Percentiles rank a stretch among this genome's conserved stretches.
phyloP scores from a whole-genome alignment of 2,797 vertebrate genomes.

The Tolypeutes matacus region DNA sequence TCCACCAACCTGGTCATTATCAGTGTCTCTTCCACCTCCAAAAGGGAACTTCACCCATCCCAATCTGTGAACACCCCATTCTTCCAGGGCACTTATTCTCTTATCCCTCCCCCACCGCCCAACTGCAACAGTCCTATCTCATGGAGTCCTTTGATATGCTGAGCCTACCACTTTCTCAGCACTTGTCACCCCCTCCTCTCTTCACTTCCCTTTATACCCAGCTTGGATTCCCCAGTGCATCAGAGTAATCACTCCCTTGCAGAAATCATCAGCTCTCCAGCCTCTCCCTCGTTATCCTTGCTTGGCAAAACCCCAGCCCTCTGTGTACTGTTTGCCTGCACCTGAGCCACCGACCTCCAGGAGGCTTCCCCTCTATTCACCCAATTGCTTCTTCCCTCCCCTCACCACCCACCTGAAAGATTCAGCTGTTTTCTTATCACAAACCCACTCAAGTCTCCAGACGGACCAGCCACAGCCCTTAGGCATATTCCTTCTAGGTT shows the following conservation, averaged over 20 bases:
- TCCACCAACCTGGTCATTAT: neutral
- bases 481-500: neutral
- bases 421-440: neutral
- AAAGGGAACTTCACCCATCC: too few relatives aligned
- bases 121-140: neutral
- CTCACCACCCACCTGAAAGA: neutral
- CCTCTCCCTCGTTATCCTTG: neutral
- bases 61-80: neutral
- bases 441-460: neutral
- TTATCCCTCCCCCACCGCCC: too few relatives aligned
- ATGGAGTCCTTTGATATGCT: neutral
- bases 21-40: neutral
- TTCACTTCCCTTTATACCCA: neutral
- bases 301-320: too few relatives aligned
- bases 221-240: neutral
- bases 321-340: neutral
- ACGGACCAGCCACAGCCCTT: neutral
- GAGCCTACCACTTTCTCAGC: neutral
- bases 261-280: neutral
- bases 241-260: neutral
- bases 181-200: neutral
- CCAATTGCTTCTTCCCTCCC: neutral
- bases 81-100: neutral
- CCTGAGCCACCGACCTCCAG: neutral
- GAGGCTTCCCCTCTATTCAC: neutral